These are phyloP conservation scores for Plutella xylostella DNA, from an alignment of 2,888 invertebrate species.

Conservation along the genomic window DNA sequence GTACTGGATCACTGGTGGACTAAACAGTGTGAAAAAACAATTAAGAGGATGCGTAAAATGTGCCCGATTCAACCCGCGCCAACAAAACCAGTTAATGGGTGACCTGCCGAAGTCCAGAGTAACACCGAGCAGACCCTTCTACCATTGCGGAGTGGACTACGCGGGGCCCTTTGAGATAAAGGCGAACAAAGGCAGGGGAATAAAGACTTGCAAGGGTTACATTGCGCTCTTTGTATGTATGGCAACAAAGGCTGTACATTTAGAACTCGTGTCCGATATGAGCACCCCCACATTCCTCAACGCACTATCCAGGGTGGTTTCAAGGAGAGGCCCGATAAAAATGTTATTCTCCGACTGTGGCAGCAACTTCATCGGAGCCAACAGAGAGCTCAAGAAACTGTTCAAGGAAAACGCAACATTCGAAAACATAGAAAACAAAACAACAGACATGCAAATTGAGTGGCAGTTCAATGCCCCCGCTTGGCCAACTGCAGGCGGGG, in stretches of 20 bases:
- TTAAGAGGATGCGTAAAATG: conserved; percentile 9
- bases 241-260: conserved; percentile 8
- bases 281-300: conserved; percentile 1
- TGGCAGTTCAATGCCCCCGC: too few species aligned
- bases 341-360: conserved; percentile 5
- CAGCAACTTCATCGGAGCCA: conserved; percentile 7
- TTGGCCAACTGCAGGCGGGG: too few species aligned
- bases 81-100: conserved; percentile 4
- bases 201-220: conserved; percentile 6
- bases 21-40: conserved; percentile 3
- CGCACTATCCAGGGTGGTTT: conserved; percentile 7
- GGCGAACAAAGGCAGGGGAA: background rate
- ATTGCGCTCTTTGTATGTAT: too few species aligned
- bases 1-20: conserved; percentile 6
- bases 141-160: conserved; percentile 9
- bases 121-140: conserved; percentile 7
- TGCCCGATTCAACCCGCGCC: conserved; percentile 1
- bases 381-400: background rate
- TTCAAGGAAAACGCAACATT: background rate
- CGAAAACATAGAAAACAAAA: background rate
- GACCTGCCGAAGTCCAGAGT: conserved; percentile 7
- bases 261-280: conserved; percentile 8
- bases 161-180: conserved; percentile 11
- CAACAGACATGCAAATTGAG: too few species aligned
- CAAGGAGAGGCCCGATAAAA: conserved; percentile 1